A percentile compares a stretch with the other conserved stretches of the same genome.
Evolutionary conservation across 2,797 vertebrate species (phyloP).

Genomic region (Erpetoichthys calabaricus): DNA sequence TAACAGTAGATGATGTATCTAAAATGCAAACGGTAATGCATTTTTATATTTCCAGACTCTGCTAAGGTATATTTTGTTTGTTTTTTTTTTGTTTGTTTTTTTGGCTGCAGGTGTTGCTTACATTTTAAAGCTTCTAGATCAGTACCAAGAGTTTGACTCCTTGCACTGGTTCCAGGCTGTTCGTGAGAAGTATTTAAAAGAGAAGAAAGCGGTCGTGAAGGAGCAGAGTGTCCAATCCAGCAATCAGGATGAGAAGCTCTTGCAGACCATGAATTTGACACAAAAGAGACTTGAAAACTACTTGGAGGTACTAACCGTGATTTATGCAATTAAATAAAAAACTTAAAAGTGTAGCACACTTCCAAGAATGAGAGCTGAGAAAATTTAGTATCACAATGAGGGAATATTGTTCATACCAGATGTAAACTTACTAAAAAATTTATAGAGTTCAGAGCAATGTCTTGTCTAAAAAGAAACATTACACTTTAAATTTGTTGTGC

Average conservation of each 20-base stretch:
- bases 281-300: slow-evolving; percentile 88
- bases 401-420: too few species aligned
- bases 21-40: too few species aligned
- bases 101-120: slow-evolving; percentile 76
- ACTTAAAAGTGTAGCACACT: background rate
- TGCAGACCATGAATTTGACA: slow-evolving; percentile 96
- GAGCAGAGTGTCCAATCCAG: slow-evolving; percentile 80
- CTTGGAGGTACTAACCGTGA: slow-evolving; percentile 62
- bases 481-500: too few species aligned
- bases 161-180: slow-evolving; percentile 98
- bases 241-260: slow-evolving; percentile 84
- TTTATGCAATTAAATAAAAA: background rate
- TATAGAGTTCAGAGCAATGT: too few species aligned
- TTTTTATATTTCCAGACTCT: too few species aligned
- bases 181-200: slow-evolving; percentile 84
- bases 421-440: too few species aligned
- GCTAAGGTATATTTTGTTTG: too few species aligned
- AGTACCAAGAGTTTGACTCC: slow-evolving; percentile 95
- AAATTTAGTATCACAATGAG: too few species aligned
- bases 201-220: slow-evolving; percentile 80
- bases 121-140: slow-evolving; percentile 93
- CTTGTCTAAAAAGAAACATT: too few species aligned
- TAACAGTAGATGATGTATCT: too few species aligned
- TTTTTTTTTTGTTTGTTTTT: background rate
- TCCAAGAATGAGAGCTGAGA: background rate